Conservation (phyloP, 2,797 vertebrate genomes). For the Lerista edwardsae region DNA sequence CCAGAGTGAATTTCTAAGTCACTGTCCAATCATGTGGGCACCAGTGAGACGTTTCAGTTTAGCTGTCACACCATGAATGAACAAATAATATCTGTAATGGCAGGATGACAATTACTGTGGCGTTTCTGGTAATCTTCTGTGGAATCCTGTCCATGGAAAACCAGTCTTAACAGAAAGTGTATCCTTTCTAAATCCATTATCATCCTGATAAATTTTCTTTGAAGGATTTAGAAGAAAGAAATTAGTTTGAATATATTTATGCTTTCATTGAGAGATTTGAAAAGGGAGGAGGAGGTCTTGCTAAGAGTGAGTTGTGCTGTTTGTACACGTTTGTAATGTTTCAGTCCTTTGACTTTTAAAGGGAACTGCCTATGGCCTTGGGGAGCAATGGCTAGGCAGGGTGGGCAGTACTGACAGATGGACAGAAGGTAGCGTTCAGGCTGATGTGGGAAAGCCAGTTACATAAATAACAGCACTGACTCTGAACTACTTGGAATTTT, state of each 20-base stretch:
- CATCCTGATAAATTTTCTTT: background rate
- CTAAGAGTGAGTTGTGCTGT: background rate
- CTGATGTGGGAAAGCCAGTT: background rate
- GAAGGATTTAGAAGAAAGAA: background rate
- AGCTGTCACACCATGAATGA: background rate
- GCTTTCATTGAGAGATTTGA: background rate
- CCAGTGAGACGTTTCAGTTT: background rate
- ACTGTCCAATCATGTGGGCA: background rate
- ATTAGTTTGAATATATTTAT: background rate
- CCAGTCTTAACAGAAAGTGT: background rate
- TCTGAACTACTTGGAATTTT: background rate
- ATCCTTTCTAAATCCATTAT: background rate
- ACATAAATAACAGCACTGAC: background rate
- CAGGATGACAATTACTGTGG: background rate
- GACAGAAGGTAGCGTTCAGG: background rate
- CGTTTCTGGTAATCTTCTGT: background rate
- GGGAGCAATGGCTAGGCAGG: background rate
- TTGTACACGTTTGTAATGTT: background rate
- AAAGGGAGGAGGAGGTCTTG: background rate
- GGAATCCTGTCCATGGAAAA: background rate
- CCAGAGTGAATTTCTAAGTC: background rate
- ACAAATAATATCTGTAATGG: background rate
- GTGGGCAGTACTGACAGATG: background rate
- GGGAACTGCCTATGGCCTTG: background rate
- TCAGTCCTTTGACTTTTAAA: background rate